Conservation (phyloP, 2,797 vertebrate genomes). For the Thamnophis elegans region DNA sequence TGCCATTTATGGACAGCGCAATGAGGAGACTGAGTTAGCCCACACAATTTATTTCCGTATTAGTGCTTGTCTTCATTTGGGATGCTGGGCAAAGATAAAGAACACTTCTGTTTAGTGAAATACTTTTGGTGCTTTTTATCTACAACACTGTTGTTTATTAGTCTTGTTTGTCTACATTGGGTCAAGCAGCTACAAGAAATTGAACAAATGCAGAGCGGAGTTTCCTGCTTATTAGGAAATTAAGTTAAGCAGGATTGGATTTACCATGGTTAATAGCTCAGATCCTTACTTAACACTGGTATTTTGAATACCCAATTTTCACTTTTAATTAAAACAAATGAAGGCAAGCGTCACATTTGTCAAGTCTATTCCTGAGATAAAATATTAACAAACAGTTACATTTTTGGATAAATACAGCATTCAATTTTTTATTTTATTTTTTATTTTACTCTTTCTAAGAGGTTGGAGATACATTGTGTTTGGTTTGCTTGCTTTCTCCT, state of each 20-base stretch:
- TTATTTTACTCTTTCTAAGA: not conserved
- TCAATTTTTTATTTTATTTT: not conserved
- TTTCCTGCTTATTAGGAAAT: constrained; percentile 12
- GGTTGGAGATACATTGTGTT: not conserved
- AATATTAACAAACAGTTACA: not conserved
- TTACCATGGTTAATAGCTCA: constrained; percentile 10
- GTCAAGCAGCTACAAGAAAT: constrained; percentile 10
- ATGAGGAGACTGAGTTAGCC: not conserved
- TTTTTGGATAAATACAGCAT: constrained; percentile 11
- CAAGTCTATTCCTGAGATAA: constrained; percentile 32
- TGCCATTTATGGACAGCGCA: not conserved
- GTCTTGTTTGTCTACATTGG: not conserved
- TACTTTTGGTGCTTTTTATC: not conserved
- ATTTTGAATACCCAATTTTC: constrained; percentile 24
- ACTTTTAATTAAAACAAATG: constrained; percentile 32
- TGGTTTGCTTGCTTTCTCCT: not conserved
- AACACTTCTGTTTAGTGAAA: not conserved
- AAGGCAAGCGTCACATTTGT: not conserved
- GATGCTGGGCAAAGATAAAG: not conserved
- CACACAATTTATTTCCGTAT: not conserved
- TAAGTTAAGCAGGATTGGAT: constrained; percentile 31
- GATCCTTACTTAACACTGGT: constrained; percentile 17
- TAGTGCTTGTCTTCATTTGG: not conserved
- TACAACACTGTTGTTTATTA: not conserved
- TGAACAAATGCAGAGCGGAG: constrained; percentile 24